These are phyloP conservation scores for Diploscapter pachys DNA, from an alignment of 1,140 invertebrate species.

Conservation along the genomic window DNA sequence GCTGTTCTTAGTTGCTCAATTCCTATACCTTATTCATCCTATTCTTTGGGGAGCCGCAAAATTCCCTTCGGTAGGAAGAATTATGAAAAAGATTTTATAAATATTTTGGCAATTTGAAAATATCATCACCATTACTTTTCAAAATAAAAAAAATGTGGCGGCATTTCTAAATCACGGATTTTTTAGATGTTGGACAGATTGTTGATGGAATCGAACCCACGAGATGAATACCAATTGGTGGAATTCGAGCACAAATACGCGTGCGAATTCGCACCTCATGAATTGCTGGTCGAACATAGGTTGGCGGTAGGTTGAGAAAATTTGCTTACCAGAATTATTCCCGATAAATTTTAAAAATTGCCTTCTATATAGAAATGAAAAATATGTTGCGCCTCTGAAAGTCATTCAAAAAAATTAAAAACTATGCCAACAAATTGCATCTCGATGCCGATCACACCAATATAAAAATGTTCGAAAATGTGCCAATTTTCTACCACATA, in stretches of 20 bases:
- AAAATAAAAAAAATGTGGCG: neutral
- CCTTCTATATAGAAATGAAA: no score
- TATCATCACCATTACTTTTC: neutral
- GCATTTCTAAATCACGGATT: no score
- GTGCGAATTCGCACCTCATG: conserved; percentile 37
- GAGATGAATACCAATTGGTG: conserved; percentile 30
- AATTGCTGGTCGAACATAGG: conserved; percentile 29
- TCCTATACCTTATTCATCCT: conserved; percentile 35
- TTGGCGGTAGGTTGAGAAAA: conserved; percentile 19
- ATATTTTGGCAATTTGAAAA: no score
- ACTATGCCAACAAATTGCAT: no score
- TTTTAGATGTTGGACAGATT: conserved; percentile 36
- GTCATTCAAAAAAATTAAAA: no score
- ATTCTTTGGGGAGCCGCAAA: conserved; percentile 26
- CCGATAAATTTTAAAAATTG: no score
- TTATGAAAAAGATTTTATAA: no score
- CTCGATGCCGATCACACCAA: no score
- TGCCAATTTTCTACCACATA: no score
- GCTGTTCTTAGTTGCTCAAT: conserved; percentile 34
- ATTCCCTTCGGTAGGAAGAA: conserved; percentile 17
- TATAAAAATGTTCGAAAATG: no score
- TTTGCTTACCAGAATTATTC: no score
- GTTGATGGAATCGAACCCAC: conserved; percentile 31
- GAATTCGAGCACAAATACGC: conserved; percentile 26
- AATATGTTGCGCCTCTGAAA: no score